Evolutionary conservation across 2,888 invertebrate species (phyloP).

Genomic region (Conus canariensis): DNA sequence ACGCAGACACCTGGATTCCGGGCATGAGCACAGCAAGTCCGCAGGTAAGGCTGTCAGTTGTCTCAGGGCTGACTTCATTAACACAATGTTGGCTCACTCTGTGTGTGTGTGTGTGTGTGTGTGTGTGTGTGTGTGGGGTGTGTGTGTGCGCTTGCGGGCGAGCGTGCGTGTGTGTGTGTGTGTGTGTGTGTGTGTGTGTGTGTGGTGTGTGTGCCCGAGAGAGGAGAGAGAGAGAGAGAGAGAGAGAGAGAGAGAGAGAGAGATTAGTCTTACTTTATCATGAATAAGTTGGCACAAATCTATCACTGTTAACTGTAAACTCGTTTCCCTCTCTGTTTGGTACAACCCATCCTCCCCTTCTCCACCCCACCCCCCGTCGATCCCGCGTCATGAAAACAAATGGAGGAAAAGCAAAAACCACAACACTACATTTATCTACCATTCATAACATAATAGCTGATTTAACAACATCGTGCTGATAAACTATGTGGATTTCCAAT

Average conservation of each 20-base stretch:
- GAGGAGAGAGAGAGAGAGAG: neutral
- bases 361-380: too few relatives aligned
- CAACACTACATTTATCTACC: too few relatives aligned
- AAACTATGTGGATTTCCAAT: too few relatives aligned
- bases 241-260: neutral
- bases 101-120: neutral
- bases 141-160: too few relatives aligned
- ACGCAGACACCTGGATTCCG: neutral
- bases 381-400: too few relatives aligned
- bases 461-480: too few relatives aligned
- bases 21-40: neutral
- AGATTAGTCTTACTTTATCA: neutral
- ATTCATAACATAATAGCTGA: too few relatives aligned
- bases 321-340: too few relatives aligned
- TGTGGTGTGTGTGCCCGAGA: neutral
- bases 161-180: neutral
- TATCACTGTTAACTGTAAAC: too few relatives aligned
- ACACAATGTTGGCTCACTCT: neutral
- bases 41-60: neutral
- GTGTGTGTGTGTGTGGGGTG: too few relatives aligned
- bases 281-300: neutral
- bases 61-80: neutral
- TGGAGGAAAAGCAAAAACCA: too few relatives aligned
- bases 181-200: slow-evolving; percentile 18
- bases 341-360: too few relatives aligned